phyloP scores from a whole-genome alignment of 35 echinoderm and acorn worm genomes.

The Heliocidaris erythrogramma region DNA sequence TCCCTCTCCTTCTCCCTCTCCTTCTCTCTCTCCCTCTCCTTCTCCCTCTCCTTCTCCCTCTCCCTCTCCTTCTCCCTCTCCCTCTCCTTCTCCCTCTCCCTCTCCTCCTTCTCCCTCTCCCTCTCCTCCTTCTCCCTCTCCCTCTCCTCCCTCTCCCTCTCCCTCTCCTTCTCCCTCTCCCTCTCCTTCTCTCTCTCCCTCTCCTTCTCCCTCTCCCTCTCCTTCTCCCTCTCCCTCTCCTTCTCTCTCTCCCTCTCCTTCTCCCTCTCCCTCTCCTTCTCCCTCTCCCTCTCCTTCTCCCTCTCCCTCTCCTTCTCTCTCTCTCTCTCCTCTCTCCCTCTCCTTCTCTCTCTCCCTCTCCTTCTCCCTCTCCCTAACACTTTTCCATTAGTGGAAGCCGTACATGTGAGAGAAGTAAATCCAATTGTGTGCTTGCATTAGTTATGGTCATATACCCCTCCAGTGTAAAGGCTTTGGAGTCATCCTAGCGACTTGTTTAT shows the following conservation, averaged over 20 bases:
- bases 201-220: background rate
- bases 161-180: background rate
- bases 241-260: background rate
- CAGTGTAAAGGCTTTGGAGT: background rate
- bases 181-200: background rate
- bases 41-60: background rate
- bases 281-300: background rate
- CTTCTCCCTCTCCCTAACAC: background rate
- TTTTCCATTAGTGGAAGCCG: background rate
- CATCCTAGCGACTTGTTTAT: background rate
- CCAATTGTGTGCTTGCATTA: constrained; percentile 10
- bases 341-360: background rate
- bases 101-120: background rate
- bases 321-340: background rate
- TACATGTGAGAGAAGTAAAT: background rate
- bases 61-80: background rate
- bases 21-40: background rate
- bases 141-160: background rate
- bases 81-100: too few relatives aligned
- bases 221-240: background rate
- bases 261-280: background rate
- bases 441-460: background rate
- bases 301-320: background rate
- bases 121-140: background rate
- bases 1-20: too few relatives aligned